A percentile compares a stretch with the other conserved stretches of the same genome.
phyloP scores from a whole-genome alignment of 1,140 invertebrate genomes.

The Zeugodacus cucurbitae region DNA sequence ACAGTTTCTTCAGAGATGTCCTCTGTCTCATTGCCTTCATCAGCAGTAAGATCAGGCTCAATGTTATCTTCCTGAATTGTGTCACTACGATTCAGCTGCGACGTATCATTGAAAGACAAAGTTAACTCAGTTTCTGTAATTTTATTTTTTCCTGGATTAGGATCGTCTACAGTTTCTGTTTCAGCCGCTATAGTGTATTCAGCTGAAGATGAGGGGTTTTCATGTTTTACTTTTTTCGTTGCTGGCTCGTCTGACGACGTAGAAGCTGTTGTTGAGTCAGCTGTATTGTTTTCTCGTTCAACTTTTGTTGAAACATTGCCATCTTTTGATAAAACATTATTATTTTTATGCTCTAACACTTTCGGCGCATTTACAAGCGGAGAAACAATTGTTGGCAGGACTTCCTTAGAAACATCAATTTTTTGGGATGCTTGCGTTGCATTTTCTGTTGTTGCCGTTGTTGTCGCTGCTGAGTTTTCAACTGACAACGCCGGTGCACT shows the following conservation, averaged over 20 bases:
- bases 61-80: not conserved
- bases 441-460: conserved; percentile 66
- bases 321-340: not conserved
- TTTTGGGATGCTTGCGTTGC: conserved; percentile 73
- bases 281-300: not conserved
- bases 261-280: not conserved
- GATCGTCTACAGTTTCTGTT: not conserved
- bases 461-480: not conserved
- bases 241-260: not conserved
- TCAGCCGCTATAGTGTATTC: not conserved
- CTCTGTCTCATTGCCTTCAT: conserved; percentile 46
- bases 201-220: not conserved
- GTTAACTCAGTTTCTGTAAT: not conserved
- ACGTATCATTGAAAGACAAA: not conserved
- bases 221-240: not conserved
- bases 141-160: not conserved
- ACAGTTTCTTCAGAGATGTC: conserved; percentile 81
- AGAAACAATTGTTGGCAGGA: too few species aligned
- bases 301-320: not conserved
- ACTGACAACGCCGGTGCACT: not conserved
- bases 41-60: not conserved
- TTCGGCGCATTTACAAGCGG: not conserved
- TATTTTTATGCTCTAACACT: not conserved
- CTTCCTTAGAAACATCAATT: not conserved
- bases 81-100: not conserved